Percentiles rank a stretch among this genome's conserved stretches.
phyloP scores from a whole-genome alignment of 2,888 invertebrate species.

The Leptura quadrifasciata region DNA sequence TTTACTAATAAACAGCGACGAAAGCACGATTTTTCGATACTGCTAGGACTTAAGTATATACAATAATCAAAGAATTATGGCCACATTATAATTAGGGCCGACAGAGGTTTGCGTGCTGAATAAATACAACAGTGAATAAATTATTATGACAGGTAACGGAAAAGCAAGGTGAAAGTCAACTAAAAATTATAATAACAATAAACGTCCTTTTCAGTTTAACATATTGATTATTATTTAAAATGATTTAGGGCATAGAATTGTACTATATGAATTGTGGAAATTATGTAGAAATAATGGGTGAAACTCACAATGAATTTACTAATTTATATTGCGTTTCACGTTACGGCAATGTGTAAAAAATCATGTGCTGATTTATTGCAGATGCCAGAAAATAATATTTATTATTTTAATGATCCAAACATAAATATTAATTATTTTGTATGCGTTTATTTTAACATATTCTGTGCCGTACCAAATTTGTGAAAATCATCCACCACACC shows the following conservation, averaged over 20 bases:
- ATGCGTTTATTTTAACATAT: no score
- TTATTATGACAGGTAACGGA: slow-evolving; percentile 7
- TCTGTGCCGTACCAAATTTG: no score
- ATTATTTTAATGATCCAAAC: no score
- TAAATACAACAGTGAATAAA: slow-evolving; percentile 7
- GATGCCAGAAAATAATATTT: no score
- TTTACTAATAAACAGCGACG: neutral
- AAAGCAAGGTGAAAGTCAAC: slow-evolving; percentile 6
- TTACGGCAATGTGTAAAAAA: no score
- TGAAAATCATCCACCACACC: no score
- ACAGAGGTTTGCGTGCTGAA: neutral
- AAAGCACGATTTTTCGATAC: slow-evolving; percentile 4
- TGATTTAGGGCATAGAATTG: neutral
- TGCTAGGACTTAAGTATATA: neutral
- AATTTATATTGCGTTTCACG: no score
- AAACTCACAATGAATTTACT: no score
- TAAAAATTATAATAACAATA: neutral
- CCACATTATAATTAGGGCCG: slow-evolving; percentile 2
- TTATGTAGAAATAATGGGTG: neutral
- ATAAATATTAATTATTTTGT: no score
- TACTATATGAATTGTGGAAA: neutral
- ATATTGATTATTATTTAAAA: slow-evolving; percentile 7
- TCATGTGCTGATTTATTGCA: no score
- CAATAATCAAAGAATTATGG: slow-evolving; percentile 6
- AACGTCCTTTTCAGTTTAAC: neutral